Conservation (phyloP, 2,888 invertebrate species). For the Congeria kusceri region DNA sequence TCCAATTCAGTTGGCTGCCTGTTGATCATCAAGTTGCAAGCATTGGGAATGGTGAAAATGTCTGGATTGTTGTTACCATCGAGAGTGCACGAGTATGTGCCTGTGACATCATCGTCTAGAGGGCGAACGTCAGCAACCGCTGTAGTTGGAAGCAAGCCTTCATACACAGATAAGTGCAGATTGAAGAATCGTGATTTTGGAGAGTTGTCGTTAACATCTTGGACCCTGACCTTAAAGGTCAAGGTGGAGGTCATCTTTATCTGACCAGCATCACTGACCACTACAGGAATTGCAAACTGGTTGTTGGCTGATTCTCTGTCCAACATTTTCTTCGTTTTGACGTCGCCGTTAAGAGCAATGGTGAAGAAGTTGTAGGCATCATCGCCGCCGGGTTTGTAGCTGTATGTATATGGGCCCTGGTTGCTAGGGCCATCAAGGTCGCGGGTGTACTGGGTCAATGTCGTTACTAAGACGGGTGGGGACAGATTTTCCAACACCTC, state of each 20-base stretch:
- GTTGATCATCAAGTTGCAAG: constrained; percentile 92
- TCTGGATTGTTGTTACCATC: constrained; percentile 84
- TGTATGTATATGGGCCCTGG: constrained; percentile 95
- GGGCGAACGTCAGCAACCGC: constrained; percentile 96
- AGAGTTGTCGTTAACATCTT: constrained; percentile 96
- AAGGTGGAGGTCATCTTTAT: constrained; percentile 94
- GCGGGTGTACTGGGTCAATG: constrained; percentile 72
- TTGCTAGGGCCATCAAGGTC: constrained; percentile 96
- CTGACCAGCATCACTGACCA: constrained; percentile 91
- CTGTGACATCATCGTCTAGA: constrained; percentile 95
- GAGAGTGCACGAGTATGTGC: constrained; percentile 93
- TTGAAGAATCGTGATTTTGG: constrained; percentile 93
- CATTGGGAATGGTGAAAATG: constrained; percentile 88
- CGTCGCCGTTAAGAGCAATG: constrained; percentile 92
- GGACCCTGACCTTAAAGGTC: constrained; percentile 89
- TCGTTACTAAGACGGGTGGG: constrained; percentile 67
- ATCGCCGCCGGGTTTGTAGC: constrained; percentile 88
- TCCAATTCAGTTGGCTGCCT: constrained; percentile 53
- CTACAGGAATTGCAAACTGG: constrained; percentile 90
- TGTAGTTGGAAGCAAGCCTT: constrained; percentile 88
- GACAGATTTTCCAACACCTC: constrained; percentile 74
- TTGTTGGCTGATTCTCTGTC: constrained; percentile 94
- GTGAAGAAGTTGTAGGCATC: constrained; percentile 90
- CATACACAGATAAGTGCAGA: constrained; percentile 90
- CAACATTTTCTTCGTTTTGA: constrained; percentile 91